Evolutionary conservation across 1,140 invertebrate species (phyloP), one percentile per base, ranked within the genome.

Genomic region (Drosophila albomicans): DNA sequence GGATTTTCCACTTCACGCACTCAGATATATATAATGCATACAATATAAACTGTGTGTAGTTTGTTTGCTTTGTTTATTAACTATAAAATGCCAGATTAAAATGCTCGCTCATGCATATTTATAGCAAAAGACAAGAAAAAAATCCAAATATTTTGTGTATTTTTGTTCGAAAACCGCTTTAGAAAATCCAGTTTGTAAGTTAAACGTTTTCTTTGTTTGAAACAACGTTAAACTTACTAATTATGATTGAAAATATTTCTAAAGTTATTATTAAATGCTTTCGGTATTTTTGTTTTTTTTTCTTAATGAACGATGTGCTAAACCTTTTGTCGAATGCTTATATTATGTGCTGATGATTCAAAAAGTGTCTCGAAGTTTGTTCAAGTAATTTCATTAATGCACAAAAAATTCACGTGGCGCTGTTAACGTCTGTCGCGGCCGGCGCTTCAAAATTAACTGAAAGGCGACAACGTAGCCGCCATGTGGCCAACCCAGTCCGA

Each of bases 381-480:
- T 65, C 11, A 8, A 54, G 16, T 30, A 56, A 66, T 58, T 67
- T 64, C 45, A 81, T 69, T 58, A 82, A 67, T 70, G 52, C 45
- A 52, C 54, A 67, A 3, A 10, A 6, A 32, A 67, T 68, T 74
- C 84, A 88, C 85, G 85, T 84, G 84, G 80, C 46, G 41, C 38
- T 49, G 10, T 41, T 63, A 71, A 86, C 84, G 82, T 88, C 84
- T 81, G 63, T 78, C 56, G 75, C 85, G 64, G 73, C 85, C 84
- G 84, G 84, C 84, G 79, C 74, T 84, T 81, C 52, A 73, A 78
- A 78, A 78, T 79, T 41, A 72, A 87, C 77, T 88, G 65, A 87
- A 82, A 66, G 61, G 48, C 64, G 49, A 54, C 65, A 57, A 46
- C 56, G 72, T 70, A 59, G 73, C 58, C 49, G 77, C 76, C 76